These are phyloP conservation scores for Antheraea yamamai DNA, from an alignment of 2,888 invertebrate genomes.

Conservation along the genomic window DNA sequence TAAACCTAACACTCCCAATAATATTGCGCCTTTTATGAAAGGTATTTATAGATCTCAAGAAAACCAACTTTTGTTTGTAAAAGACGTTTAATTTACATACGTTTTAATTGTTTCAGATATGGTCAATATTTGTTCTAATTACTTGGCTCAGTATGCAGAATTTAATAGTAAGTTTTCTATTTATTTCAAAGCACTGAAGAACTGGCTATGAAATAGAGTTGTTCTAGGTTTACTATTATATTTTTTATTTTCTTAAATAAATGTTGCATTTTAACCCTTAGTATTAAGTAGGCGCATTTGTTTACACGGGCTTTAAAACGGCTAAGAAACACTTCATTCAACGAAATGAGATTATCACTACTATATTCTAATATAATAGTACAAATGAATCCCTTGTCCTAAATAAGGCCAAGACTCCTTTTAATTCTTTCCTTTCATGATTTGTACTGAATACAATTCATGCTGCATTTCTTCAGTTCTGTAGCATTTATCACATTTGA, in stretches of 20 bases:
- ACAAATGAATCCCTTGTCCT: neutral
- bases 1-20: constrained; percentile 47
- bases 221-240: neutral
- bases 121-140: constrained; percentile 60
- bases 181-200: neutral
- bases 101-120: constrained; percentile 53
- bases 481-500: neutral
- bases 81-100: neutral
- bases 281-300: neutral
- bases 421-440: neutral
- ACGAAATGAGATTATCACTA: neutral
- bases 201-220: neutral
- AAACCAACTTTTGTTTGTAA: constrained; percentile 1
- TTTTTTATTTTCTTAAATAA: neutral
- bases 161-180: constrained; percentile 56
- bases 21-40: constrained; percentile 51
- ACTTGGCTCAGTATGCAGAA: constrained; percentile 65
- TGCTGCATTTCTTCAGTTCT: neutral
- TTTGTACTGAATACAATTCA: neutral
- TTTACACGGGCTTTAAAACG: neutral
- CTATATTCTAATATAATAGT: neutral
- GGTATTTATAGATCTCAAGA: constrained; percentile 36
- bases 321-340: too few species aligned
- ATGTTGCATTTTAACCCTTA: neutral
- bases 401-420: neutral